phyloP scores from a whole-genome alignment of 2,797 vertebrate genomes.

The Perodicticus potto region DNA sequence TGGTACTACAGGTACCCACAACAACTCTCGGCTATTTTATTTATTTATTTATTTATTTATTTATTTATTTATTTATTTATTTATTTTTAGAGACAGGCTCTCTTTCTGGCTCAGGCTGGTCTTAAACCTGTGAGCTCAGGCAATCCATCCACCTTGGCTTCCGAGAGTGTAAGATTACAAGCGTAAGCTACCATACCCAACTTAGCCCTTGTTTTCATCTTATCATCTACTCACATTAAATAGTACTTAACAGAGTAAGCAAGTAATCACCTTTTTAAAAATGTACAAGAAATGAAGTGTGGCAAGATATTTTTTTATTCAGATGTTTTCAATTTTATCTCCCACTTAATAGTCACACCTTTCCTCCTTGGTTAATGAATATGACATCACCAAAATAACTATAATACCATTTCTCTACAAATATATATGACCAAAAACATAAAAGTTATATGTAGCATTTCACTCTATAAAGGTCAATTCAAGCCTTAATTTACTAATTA shows the following conservation, averaged over 20 bases:
- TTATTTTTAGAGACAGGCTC: too few species aligned
- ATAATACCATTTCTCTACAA: slow-evolving; percentile 52
- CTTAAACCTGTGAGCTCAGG: too few species aligned
- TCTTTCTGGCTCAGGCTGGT: too few species aligned
- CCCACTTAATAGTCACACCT: slow-evolving; percentile 19
- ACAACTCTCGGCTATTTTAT: too few species aligned
- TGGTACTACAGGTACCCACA: too few species aligned
- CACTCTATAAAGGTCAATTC: slow-evolving; percentile 31
- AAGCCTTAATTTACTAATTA: slow-evolving; percentile 57
- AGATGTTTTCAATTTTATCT: slow-evolving; percentile 37
- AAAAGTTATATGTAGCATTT: background rate
- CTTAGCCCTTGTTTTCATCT: background rate
- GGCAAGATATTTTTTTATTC: slow-evolving; percentile 16
- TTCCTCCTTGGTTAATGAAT: slow-evolving; percentile 16
- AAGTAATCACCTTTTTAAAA: slow-evolving; percentile 34
- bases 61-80: too few species aligned
- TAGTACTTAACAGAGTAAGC: background rate
- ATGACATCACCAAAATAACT: slow-evolving; percentile 48
- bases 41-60: too few species aligned
- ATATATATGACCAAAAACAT: slow-evolving; percentile 20
- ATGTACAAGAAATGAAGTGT: background rate
- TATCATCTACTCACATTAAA: background rate
- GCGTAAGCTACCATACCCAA: too few species aligned
- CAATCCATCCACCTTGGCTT: too few species aligned
- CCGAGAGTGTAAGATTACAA: too few species aligned